These are phyloP conservation scores for Lepidocyrtoides sp. DNA, from an alignment of 2,888 invertebrate genomes.

Conservation along the genomic window DNA sequence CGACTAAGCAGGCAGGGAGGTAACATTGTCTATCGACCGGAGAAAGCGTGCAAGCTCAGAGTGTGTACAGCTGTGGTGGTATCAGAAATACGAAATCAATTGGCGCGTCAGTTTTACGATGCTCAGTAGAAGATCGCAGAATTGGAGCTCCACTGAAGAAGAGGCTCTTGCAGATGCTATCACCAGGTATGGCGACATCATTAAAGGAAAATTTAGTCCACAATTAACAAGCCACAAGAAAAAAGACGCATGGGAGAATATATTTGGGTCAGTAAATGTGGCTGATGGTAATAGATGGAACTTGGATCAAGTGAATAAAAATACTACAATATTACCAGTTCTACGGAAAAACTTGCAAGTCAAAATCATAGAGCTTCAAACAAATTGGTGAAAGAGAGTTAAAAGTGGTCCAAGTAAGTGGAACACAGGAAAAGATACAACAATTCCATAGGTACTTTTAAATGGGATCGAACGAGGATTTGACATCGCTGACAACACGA, in stretches of 20 bases:
- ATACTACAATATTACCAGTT: conserved; percentile 16
- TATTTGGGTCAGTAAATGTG: conserved; percentile 13
- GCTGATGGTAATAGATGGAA: conserved; percentile 10
- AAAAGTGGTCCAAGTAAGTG: neutral
- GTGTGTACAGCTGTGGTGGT: conserved; percentile 5
- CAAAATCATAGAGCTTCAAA: conserved; percentile 3
- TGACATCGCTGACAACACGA: too few relatives aligned
- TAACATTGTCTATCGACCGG: conserved; percentile 1
- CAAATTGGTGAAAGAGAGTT: conserved; percentile 71
- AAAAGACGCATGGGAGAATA: conserved; percentile 41
- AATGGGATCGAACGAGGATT: conserved; percentile 70
- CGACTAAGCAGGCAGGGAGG: conserved; percentile 60
- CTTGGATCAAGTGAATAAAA: conserved; percentile 56
- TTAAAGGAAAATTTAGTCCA: conserved; percentile 13
- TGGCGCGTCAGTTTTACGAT: neutral
- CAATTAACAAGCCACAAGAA: conserved; percentile 1
- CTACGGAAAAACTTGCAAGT: neutral
- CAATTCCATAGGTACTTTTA: neutral
- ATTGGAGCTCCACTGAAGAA: neutral
- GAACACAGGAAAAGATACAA: conserved; percentile 16
- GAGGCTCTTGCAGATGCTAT: conserved; percentile 2
- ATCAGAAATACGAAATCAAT: neutral
- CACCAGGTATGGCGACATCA: neutral
- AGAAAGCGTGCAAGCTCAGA: conserved; percentile 63
- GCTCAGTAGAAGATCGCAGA: neutral